A percentile compares a stretch with the other conserved stretches of the same genome.
phyloP scores from a whole-genome alignment of 2,113 vertebrate species.

The Sinocyclocheilus maitianheensis region DNA sequence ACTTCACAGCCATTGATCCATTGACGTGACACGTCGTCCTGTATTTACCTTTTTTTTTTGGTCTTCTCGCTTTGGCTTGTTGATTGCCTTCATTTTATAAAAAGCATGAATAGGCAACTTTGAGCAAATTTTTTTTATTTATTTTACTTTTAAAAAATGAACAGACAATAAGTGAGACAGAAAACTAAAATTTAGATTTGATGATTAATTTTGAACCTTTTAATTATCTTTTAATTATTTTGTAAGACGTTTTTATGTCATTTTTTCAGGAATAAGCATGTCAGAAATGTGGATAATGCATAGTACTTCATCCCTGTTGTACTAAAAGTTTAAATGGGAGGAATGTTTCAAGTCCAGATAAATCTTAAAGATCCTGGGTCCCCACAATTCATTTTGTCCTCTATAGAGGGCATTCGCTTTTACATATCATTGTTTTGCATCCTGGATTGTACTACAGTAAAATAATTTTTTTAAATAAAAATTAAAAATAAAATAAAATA shows the following conservation, averaged over 20 bases:
- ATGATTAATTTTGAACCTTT: neutral
- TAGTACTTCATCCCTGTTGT: neutral
- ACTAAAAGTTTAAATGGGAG: neutral
- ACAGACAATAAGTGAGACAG: neutral
- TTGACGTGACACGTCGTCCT: slow-evolving; percentile 66
- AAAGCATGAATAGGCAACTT: too few relatives aligned
- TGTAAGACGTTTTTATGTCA: neutral
- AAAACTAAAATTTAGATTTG: neutral
- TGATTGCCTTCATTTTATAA: too few relatives aligned
- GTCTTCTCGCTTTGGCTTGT: neutral
- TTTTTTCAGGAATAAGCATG: neutral
- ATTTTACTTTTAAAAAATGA: neutral
- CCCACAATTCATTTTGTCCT: neutral
- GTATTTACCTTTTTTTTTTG: slow-evolving; percentile 59
- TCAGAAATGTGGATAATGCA: neutral
- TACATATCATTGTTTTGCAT: neutral
- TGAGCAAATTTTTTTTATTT: neutral
- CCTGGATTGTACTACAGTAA: too few relatives aligned
- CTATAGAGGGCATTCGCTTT: neutral
- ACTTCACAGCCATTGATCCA: slow-evolving; percentile 71
- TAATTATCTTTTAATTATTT: neutral
- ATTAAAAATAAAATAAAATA: too few relatives aligned
- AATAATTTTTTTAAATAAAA: neutral
- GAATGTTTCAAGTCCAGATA: neutral
- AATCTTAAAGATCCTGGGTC: neutral